phyloP scores from a whole-genome alignment of 2,888 invertebrate species.

The Notodonta ziczac region DNA sequence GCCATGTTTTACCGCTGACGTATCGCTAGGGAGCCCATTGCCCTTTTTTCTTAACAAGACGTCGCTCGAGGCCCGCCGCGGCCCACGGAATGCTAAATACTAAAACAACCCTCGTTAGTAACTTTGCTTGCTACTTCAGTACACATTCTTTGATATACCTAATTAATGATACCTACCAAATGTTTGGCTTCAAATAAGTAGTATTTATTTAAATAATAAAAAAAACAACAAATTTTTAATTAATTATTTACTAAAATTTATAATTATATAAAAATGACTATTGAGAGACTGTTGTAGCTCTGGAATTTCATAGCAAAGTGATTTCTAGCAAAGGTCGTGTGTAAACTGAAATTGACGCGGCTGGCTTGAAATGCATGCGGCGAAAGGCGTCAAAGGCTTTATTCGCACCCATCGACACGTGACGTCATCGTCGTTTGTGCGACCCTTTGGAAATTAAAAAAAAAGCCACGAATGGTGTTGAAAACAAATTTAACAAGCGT shows the following conservation, averaged over 20 bases:
- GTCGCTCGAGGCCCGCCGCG: conserved; percentile 45
- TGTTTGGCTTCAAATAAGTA: no score
- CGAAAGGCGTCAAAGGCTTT: conserved; percentile 79
- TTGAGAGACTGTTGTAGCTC: conserved; percentile 21
- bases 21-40: conserved; percentile 48
- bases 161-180: no score
- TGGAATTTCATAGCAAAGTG: conserved; percentile 31
- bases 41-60: conserved; percentile 62
- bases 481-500: conserved; percentile 37
- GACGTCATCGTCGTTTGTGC: conserved; percentile 53
- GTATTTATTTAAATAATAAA: not conserved
- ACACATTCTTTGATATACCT: conserved; percentile 6
- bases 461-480: conserved; percentile 36
- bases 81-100: conserved; percentile 66
- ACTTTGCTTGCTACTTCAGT: conserved; percentile 40
- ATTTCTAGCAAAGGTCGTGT: conserved; percentile 40
- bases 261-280: not conserved
- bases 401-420: conserved; percentile 72
- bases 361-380: conserved; percentile 66
- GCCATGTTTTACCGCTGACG: conserved; percentile 60
- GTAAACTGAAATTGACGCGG: conserved; percentile 73
- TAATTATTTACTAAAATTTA: no score
- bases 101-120: conserved; percentile 47
- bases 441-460: conserved; percentile 33
- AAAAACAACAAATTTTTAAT: no score